Evolutionary conservation across 1,140 invertebrate genomes (phyloP).

Genomic region (Panulirus ornatus): DNA sequence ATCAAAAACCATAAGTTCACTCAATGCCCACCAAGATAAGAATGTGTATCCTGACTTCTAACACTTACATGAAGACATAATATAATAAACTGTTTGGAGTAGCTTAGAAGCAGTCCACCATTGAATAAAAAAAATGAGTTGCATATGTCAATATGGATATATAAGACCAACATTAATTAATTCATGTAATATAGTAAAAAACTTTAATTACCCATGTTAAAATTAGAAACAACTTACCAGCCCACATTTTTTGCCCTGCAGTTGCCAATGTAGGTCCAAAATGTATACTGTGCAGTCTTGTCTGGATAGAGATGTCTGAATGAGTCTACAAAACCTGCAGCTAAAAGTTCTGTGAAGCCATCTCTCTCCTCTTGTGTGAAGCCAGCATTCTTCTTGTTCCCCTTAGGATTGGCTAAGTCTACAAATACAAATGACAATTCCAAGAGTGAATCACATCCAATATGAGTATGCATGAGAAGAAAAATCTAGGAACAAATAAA

Average conservation of each 20-base stretch:
- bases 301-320: slow-evolving; percentile 94
- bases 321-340: slow-evolving; percentile 90
- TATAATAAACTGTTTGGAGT: no score
- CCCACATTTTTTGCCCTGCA: slow-evolving; percentile 93
- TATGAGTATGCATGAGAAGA: not conserved
- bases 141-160: no score
- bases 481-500: not conserved
- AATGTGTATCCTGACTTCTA: no score
- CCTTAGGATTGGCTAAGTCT: slow-evolving; percentile 97
- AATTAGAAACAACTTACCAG: slow-evolving; percentile 83
- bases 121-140: no score
- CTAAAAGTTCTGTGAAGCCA: slow-evolving; percentile 91
- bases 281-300: slow-evolving; percentile 90
- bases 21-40: no score
- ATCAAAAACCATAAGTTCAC: no score
- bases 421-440: slow-evolving; percentile 73
- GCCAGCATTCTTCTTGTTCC: slow-evolving; percentile 94
- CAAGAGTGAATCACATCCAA: slow-evolving; percentile 14
- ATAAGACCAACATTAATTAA: no score
- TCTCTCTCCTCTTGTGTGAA: slow-evolving; percentile 96
- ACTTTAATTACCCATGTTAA: not conserved
- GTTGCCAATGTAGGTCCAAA: slow-evolving; percentile 95
- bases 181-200: no score
- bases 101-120: no score
- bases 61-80: no score